Evolutionary conservation across 2,888 invertebrate species (phyloP), one percentile per base, ranked within the genome.

Genomic region (Lissonota sp.): DNA sequence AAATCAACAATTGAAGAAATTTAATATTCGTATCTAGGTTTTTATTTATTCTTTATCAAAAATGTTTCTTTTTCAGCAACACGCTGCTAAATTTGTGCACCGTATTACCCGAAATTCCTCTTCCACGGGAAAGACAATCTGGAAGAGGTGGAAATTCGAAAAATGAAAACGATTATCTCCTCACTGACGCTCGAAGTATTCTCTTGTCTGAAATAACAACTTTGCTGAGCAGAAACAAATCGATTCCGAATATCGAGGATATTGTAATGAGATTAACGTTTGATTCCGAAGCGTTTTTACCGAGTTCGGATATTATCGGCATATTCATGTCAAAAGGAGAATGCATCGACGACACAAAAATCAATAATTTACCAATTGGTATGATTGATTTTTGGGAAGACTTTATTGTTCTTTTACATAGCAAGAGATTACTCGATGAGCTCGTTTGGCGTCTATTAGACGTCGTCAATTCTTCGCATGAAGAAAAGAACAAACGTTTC

Each of bases 371-470:
- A 62, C 92, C 93, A 10, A 44, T 53, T 16, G 75, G 80, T 26
- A 90, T 93, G 84, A 80, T 91, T 16, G 79, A 85, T 37, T 90
- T 92, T 84, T 95, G 95, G 94, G 93, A 94, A 89, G 92, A 93
- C n/a, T 89, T 95, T 64, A 90, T 95, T 8, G 91, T 91, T 66
- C 93, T 94, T 79, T 87, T 95, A 10, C 94, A 94, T 83, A 92
- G 93, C 40, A 93, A 93, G 88, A 93, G 94, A 79, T 87, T 95
- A 60, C 85, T 95, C 62, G 88, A 93, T 66, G 88, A 92, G 6
- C 92, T 95, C 74, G 88, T 94, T 62, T 72, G 93, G 82, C 93
- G 92, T 67, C 90, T 95, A 8, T 90, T 94, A 37, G 89, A 92
- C 79, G 85, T 94, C 57, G 92, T 93, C 26, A 90, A 93, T 82